Percentiles rank a stretch among this genome's conserved stretches.
These are phyloP conservation scores for Drosophila anomalata DNA, from an alignment of 2,888 invertebrate species.

Conservation along the genomic window DNA sequence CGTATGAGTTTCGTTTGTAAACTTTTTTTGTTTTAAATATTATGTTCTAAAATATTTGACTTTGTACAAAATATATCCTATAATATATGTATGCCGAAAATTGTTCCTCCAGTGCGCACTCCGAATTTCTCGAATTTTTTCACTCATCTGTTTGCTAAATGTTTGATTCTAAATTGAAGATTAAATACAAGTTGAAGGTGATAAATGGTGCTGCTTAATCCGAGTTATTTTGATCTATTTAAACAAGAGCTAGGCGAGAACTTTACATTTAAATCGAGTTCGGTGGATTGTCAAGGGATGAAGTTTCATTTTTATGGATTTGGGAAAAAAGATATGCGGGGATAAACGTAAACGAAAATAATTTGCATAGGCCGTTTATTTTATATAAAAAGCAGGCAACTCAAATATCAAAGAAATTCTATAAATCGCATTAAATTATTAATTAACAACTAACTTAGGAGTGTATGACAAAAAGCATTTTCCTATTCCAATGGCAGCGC, in stretches of 20 bases:
- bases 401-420: slow-evolving; percentile 44
- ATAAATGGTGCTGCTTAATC: slow-evolving; percentile 22
- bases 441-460: slow-evolving; percentile 73
- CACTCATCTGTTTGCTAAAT: slow-evolving; percentile 59
- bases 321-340: slow-evolving; percentile 24
- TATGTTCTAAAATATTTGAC: slow-evolving; percentile 73
- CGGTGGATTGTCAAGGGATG: slow-evolving; percentile 70
- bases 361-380: slow-evolving; percentile 71
- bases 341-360: slow-evolving; percentile 16
- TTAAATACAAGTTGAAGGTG: slow-evolving; percentile 10
- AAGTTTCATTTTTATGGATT: not conserved
- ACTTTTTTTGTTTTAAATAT: slow-evolving; percentile 55
- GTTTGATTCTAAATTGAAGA: slow-evolving; percentile 33
- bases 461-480: slow-evolving; percentile 75
- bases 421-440: slow-evolving; percentile 50
- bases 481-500: slow-evolving; percentile 62
- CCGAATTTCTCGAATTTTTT: slow-evolving; percentile 57
- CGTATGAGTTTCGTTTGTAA: slow-evolving; percentile 64
- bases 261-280: slow-evolving; percentile 39
- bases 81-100: slow-evolving; percentile 74
- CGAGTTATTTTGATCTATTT: slow-evolving; percentile 16
- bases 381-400: slow-evolving; percentile 64
- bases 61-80: slow-evolving; percentile 78
- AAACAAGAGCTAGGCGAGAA: slow-evolving; percentile 36
- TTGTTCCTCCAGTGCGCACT: slow-evolving; percentile 71